Percentiles rank a stretch among this genome's conserved stretches.
phyloP scores from a whole-genome alignment of 2,888 invertebrate species.

The Clanis bilineata region DNA sequence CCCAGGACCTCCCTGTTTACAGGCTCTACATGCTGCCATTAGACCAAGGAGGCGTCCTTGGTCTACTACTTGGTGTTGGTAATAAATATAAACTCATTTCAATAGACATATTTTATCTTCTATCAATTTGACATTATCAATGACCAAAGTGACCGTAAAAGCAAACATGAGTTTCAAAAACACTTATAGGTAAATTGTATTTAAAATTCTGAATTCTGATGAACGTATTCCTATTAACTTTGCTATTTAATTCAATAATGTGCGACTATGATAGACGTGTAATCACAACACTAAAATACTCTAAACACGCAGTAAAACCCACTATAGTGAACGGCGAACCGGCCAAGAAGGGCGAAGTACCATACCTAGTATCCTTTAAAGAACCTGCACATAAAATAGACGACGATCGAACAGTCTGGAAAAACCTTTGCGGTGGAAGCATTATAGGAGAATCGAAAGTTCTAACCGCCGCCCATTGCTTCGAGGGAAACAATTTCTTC shows the following conservation, averaged over 20 bases:
- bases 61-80: no score
- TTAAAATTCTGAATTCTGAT: conserved; percentile 28
- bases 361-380: conserved; percentile 62
- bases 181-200: no score
- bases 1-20: no score
- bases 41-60: no score
- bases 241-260: conserved; percentile 28
- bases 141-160: no score
- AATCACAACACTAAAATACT: conserved; percentile 56
- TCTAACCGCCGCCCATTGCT: conserved; percentile 65
- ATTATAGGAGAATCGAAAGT: conserved; percentile 50
- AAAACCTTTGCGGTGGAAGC: conserved; percentile 59
- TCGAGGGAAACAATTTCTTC: conserved; percentile 51
- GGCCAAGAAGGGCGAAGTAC: conserved; percentile 41
- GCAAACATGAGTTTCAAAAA: not conserved
- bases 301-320: conserved; percentile 41
- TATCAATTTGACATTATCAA: not conserved
- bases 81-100: no score
- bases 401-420: conserved; percentile 37
- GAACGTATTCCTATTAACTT: conserved; percentile 30
- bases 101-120: no score
- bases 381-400: conserved; percentile 30
- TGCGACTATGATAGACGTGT: conserved; percentile 43
- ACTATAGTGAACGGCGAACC: conserved; percentile 52
- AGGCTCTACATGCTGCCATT: no score